phyloP scores from a whole-genome alignment of 2,888 invertebrate genomes.

The Callyntrura guangdongensis region DNA sequence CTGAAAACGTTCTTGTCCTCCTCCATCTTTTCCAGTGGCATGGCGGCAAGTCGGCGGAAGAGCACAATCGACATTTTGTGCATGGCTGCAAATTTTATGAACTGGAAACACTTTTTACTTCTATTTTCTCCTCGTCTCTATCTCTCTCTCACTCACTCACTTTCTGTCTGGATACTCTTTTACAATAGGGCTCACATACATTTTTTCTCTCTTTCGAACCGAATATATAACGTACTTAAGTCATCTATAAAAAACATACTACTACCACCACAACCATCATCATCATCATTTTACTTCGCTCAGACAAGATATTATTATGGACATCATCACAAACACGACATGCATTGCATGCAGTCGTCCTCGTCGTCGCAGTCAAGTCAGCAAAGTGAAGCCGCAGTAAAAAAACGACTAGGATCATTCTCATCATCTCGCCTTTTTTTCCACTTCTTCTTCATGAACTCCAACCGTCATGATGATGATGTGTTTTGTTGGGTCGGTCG shows the following conservation, averaged over 20 bases:
- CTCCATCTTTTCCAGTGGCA: too few relatives aligned
- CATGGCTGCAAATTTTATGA: conserved; percentile 84
- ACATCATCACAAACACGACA: conserved; percentile 41
- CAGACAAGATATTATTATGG: neutral
- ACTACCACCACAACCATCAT: conserved; percentile 1
- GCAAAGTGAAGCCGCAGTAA: conserved; percentile 13
- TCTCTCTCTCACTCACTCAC: conserved; percentile 2
- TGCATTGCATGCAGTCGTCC: conserved; percentile 28
- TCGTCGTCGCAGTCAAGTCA: conserved; percentile 6
- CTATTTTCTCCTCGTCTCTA: conserved; percentile 60
- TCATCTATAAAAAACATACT: conserved; percentile 21
- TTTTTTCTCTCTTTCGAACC: neutral
- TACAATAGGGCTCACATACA: too few relatives aligned
- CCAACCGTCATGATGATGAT: neutral
- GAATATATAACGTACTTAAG: neutral
- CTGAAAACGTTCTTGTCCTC: conserved; percentile 2
- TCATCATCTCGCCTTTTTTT: conserved; percentile 4
- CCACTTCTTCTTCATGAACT: neutral
- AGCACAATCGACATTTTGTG: conserved; percentile 84
- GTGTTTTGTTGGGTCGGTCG: conserved; percentile 23
- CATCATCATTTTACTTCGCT: conserved; percentile 31
- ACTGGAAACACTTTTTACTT: conserved; percentile 83
- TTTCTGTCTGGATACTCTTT: neutral
- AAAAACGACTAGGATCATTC: conserved; percentile 22
- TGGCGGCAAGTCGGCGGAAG: conserved; percentile 76